Percentiles rank a stretch among this genome's conserved stretches.
Evolutionary conservation across 2,888 invertebrate genomes (phyloP).

Genomic region (Seladonia tumulorum): DNA sequence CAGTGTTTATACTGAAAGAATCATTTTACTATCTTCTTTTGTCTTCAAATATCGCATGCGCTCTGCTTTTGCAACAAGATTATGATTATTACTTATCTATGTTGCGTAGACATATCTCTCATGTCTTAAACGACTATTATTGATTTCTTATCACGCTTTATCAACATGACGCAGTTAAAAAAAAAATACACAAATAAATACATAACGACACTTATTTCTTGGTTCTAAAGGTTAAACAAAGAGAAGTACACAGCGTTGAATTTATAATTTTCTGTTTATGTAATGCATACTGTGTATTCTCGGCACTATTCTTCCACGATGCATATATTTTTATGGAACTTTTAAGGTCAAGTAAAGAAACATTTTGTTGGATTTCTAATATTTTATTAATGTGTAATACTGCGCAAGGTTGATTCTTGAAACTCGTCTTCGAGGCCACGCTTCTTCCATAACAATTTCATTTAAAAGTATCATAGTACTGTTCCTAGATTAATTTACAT

Average conservation of each 20-base stretch:
- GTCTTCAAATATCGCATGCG: neutral
- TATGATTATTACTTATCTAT: neutral
- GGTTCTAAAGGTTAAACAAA: slow-evolving; percentile 13
- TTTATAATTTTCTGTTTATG: slow-evolving; percentile 76
- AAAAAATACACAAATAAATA: neutral
- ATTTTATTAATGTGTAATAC: slow-evolving; percentile 81
- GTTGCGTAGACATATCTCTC: neutral
- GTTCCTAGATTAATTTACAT: slow-evolving; percentile 72
- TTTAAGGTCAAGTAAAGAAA: slow-evolving; percentile 23
- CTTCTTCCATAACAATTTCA: slow-evolving; percentile 64
- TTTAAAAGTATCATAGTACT: slow-evolving; percentile 74
- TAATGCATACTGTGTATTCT: slow-evolving; percentile 79
- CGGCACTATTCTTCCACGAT: slow-evolving; percentile 47
- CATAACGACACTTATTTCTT: neutral
- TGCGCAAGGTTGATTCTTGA: slow-evolving; percentile 76
- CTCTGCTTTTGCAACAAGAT: neutral
- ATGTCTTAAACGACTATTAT: neutral
- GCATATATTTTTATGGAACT: neutral
- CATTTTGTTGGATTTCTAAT: slow-evolving; percentile 53
- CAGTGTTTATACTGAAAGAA: slow-evolving; percentile 61
- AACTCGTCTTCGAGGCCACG: slow-evolving; percentile 68
- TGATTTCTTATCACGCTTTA: neutral
- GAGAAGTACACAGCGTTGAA: neutral
- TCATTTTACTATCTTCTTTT: slow-evolving; percentile 17
- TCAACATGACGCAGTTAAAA: neutral